These are phyloP conservation scores for Tortrix viridana DNA, from an alignment of 2,888 invertebrate genomes.

Conservation along the genomic window DNA sequence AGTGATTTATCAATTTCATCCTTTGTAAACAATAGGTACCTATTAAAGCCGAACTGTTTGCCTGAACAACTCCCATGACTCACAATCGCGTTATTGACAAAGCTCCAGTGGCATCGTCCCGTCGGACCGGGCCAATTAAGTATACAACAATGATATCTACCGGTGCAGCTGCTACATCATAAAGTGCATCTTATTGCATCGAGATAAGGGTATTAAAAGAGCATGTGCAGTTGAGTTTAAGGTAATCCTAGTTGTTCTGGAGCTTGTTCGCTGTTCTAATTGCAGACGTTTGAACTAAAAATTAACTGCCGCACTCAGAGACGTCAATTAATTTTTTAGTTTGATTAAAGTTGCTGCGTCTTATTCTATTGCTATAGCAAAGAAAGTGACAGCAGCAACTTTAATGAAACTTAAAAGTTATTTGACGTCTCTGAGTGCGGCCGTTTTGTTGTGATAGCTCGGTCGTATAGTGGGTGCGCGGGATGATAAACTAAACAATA, in stretches of 20 bases:
- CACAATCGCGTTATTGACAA: conserved; percentile 68
- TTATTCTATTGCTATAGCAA: no score
- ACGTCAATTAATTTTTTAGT: no score
- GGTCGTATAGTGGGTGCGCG: neutral
- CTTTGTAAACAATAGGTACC: conserved; percentile 54
- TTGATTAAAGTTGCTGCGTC: no score
- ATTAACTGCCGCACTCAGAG: no score
- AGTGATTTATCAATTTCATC: conserved; percentile 51
- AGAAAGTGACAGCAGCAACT: no score
- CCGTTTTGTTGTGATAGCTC: neutral
- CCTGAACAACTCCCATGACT: conserved; percentile 46
- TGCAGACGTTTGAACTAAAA: neutral
- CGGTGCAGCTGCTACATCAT: neutral
- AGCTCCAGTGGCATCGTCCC: conserved; percentile 62
- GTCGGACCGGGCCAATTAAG: conserved; percentile 66
- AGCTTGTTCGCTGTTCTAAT: conserved; percentile 6
- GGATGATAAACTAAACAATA: neutral
- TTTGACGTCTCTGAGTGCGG: no score
- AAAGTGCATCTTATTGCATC: conserved; percentile 41
- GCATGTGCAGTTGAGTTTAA: conserved; percentile 4
- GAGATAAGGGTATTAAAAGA: conserved; percentile 37
- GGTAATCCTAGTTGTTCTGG: conserved; percentile 11
- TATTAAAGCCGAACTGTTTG: conserved; percentile 46
- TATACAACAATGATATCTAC: conserved; percentile 39
- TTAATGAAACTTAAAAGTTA: no score